phyloP scores from a whole-genome alignment of 2,113 vertebrate genomes.

The Furnarius figulus region DNA sequence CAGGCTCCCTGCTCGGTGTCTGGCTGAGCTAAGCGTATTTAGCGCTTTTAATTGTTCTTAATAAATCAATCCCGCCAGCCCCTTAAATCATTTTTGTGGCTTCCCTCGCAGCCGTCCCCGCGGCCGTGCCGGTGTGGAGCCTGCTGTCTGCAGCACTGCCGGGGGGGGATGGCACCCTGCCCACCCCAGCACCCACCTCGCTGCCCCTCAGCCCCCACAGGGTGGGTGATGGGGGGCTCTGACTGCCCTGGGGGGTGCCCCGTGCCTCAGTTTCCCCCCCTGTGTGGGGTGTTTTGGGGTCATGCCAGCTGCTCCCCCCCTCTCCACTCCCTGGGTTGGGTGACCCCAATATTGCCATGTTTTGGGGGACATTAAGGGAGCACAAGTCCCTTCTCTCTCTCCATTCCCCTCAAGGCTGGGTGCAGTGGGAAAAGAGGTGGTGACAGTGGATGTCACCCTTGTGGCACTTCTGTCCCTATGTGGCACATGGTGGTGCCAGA shows the following conservation, averaged over 20 bases:
- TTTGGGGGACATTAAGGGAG: neutral
- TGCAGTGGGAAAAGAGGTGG: neutral
- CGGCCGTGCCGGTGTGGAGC: conserved; percentile 12
- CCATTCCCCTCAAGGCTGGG: neutral
- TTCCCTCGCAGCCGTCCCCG: conserved; percentile 47
- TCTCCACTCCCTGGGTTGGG: neutral
- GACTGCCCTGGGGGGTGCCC: rapidly evolving
- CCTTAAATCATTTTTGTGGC: conserved; percentile 70
- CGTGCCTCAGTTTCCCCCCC: neutral
- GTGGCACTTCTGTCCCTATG: neutral
- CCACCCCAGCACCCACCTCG: neutral
- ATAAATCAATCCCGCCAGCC: conserved; percentile 71
- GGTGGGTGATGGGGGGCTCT: neutral
- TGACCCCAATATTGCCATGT: rapidly evolving
- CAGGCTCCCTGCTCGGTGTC: conserved; percentile 16
- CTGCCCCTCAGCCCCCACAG: neutral
- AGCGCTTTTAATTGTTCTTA: conserved; percentile 70
- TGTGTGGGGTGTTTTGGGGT: rapidly evolving
- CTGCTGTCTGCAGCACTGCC: conserved; percentile 19
- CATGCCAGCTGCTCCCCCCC: rapidly evolving
- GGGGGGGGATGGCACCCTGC: neutral
- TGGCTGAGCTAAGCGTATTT: conserved; percentile 72
- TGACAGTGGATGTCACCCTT: neutral
- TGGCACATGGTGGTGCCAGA: neutral
- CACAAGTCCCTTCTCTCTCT: neutral